These are phyloP conservation scores for Celastrina argiolus DNA, from an alignment of 2,888 invertebrate species.

Conservation along the genomic window DNA sequence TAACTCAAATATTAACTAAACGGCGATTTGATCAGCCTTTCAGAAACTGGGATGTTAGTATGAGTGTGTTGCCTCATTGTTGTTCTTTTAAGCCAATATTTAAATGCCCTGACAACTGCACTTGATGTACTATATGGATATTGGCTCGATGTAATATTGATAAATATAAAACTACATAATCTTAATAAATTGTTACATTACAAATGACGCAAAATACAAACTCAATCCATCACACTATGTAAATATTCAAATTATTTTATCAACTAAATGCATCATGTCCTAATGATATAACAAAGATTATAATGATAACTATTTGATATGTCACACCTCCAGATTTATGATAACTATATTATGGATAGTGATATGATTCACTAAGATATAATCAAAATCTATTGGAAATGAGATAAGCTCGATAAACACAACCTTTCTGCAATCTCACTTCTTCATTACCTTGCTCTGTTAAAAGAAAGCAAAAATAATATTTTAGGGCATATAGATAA, in stretches of 20 bases:
- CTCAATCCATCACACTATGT: conserved; percentile 15
- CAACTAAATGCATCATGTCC: neutral
- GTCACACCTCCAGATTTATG: conserved; percentile 9
- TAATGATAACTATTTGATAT: too few relatives aligned
- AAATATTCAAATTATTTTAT: conserved; percentile 7
- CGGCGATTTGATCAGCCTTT: too few relatives aligned
- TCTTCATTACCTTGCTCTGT: conserved; percentile 39
- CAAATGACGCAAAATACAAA: conserved; percentile 17
- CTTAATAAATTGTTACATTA: conserved; percentile 25
- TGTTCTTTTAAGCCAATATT: too few relatives aligned
- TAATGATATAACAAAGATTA: neutral
- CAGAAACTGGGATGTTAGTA: too few relatives aligned
- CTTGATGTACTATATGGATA: too few relatives aligned
- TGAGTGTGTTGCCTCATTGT: too few relatives aligned
- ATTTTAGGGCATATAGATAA: neutral
- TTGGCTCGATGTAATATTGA: too few relatives aligned
- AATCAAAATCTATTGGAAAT: conserved; percentile 20
- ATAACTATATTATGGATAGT: neutral
- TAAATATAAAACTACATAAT: conserved; percentile 23
- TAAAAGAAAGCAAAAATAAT: conserved; percentile 31
- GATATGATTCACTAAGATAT: conserved; percentile 1
- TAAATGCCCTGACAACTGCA: too few relatives aligned
- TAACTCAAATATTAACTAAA: too few relatives aligned
- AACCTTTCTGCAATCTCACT: conserved; percentile 33
- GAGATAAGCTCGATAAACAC: conserved; percentile 29